These are phyloP conservation scores for Vanacampus margaritifer DNA, from an alignment of 2,113 vertebrate species.

Conservation along the genomic window DNA sequence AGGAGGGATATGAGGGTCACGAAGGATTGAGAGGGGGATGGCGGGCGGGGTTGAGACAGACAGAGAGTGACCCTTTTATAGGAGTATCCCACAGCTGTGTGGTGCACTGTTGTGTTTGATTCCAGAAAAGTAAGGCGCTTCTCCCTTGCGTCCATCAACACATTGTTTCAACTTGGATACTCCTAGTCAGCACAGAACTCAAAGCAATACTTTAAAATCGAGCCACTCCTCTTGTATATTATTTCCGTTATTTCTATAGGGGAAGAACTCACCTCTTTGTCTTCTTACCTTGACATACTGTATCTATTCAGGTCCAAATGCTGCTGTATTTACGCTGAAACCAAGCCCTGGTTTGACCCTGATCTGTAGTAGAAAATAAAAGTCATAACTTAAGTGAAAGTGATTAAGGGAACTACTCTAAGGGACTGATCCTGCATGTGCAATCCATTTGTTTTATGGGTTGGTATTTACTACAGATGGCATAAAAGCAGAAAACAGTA, in stretches of 20 bases:
- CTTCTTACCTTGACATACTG: slow-evolving; percentile 7
- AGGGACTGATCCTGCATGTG: slow-evolving; percentile 41
- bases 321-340: slow-evolving; percentile 35
- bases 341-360: slow-evolving; percentile 25
- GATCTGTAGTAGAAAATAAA: slow-evolving; percentile 29
- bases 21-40: slow-evolving; percentile 18
- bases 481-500: neutral
- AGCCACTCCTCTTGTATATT: slow-evolving; percentile 1
- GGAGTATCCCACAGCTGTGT: slow-evolving; percentile 54
- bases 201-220: slow-evolving; percentile 17
- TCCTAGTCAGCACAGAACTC: slow-evolving; percentile 20
- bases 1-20: slow-evolving; percentile 27
- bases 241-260: neutral
- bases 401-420: slow-evolving; percentile 43
- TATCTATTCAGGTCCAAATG: slow-evolving; percentile 8
- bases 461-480: slow-evolving; percentile 29
- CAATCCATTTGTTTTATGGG: slow-evolving; percentile 28
- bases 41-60: slow-evolving; percentile 2
- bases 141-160: slow-evolving; percentile 38
- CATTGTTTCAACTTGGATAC: slow-evolving; percentile 27
- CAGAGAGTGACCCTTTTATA: slow-evolving; percentile 22
- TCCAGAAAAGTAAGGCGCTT: slow-evolving; percentile 45
- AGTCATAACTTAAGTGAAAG: slow-evolving; percentile 39
- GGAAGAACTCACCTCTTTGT: neutral
- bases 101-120: slow-evolving; percentile 44